Percentiles rank a stretch among this genome's conserved stretches.
phyloP scores from a whole-genome alignment of 2,888 invertebrate genomes.

The Nemurella pictetii region DNA sequence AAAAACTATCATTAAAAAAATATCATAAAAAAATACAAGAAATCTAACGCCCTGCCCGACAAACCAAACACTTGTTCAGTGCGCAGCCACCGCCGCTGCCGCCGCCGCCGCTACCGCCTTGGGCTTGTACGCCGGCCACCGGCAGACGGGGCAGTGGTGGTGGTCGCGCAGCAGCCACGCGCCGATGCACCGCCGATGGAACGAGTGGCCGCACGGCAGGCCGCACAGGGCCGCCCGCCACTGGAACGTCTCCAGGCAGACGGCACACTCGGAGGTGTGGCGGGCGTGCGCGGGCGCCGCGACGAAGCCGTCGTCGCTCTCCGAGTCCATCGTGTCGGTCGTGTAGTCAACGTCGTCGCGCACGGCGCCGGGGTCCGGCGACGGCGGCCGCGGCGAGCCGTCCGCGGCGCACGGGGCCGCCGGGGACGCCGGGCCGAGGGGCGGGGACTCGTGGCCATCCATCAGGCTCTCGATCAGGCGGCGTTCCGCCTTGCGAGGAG shows the following conservation, averaged over 20 bases:
- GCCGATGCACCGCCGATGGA: conserved; percentile 57
- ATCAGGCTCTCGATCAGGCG: conserved; percentile 38
- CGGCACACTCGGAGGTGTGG: conserved; percentile 53
- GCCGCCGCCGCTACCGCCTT: conserved; percentile 22
- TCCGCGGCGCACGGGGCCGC: conserved; percentile 10
- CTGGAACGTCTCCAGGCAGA: conserved; percentile 55
- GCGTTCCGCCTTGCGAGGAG: conserved; percentile 4
- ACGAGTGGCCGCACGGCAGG: conserved; percentile 57
- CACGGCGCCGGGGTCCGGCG: conserved; percentile 44
- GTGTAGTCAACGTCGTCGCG: conserved; percentile 41
- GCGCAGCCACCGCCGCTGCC: neutral
- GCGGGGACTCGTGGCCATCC: conserved; percentile 40
- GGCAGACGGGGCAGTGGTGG: conserved; percentile 58
- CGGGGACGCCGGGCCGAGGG: neutral
- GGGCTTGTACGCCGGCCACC: conserved; percentile 57
- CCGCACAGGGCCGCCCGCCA: conserved; percentile 52
- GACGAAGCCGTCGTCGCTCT: conserved; percentile 40
- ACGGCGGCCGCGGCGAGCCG: conserved; percentile 36
- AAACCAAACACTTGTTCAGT: neutral
- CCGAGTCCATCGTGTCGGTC: conserved; percentile 14
- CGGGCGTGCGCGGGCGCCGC: conserved; percentile 48
- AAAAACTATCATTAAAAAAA: too few species aligned
- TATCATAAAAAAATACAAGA: too few species aligned
- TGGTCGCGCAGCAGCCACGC: conserved; percentile 56
- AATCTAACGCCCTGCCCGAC: too few species aligned